Percentiles rank a stretch among this genome's conserved stretches.
Evolutionary conservation across 2,797 vertebrate species (phyloP).

Genomic region (Trichosurus vulpecula): DNA sequence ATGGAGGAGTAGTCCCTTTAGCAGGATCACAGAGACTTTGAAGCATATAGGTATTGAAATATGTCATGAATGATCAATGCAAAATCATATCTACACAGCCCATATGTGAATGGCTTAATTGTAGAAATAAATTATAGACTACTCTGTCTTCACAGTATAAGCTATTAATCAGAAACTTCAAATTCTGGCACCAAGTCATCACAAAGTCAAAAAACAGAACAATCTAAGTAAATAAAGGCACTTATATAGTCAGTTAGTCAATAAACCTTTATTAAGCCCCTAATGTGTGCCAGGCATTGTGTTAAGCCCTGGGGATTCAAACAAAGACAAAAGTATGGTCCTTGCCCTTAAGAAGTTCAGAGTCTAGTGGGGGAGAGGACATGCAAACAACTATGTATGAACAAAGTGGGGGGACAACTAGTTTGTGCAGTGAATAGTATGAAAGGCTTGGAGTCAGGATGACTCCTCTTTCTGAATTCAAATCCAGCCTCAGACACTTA

Average conservation of each 20-base stretch:
- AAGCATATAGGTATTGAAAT: background rate
- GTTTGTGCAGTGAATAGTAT: background rate
- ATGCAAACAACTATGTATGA: background rate
- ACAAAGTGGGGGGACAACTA: background rate
- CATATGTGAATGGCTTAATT: conserved; percentile 69
- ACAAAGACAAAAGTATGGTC: background rate
- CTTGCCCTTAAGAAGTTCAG: background rate
- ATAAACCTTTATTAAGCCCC: background rate
- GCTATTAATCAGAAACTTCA: conserved; percentile 72
- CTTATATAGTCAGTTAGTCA: background rate
- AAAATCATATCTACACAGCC: conserved; percentile 52
- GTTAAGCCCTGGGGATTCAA: background rate
- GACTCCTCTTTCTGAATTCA: background rate
- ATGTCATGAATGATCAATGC: conserved; percentile 59
- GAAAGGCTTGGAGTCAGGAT: background rate
- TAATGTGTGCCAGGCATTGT: background rate
- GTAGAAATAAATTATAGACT: conserved; percentile 73
- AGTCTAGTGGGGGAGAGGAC: background rate
- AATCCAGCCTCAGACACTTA: background rate
- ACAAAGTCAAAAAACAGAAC: conserved; percentile 22
- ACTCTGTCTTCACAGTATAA: conserved; percentile 72
- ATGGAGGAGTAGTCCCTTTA: background rate
- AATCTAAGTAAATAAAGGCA: background rate
- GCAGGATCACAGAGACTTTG: background rate
- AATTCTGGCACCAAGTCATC: conserved; percentile 49